Evolutionary conservation across 2,888 invertebrate genomes (phyloP).

Genomic region (Drosophila meridiana): DNA sequence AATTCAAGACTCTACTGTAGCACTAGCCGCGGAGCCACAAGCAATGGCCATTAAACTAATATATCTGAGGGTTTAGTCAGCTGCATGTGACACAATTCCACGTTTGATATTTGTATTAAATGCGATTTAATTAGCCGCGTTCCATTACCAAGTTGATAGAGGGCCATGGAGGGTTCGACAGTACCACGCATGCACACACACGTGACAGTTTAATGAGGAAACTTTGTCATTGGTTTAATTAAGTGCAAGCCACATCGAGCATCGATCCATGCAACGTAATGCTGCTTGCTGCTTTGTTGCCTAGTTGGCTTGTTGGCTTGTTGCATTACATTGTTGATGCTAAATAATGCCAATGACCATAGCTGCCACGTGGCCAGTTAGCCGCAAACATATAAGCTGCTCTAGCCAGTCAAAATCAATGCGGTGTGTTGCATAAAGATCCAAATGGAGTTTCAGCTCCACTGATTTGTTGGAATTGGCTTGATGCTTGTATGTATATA

Average conservation of each 20-base stretch:
- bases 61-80: slow-evolving; percentile 1
- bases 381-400: slow-evolving; percentile 28
- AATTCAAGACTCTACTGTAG: background rate
- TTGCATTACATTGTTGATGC: slow-evolving; percentile 8
- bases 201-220: slow-evolving; percentile 70
- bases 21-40: background rate
- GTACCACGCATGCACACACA: slow-evolving; percentile 35
- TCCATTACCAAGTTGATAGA: slow-evolving; percentile 33
- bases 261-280: slow-evolving; percentile 39
- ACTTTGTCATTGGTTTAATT: slow-evolving; percentile 57
- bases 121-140: slow-evolving; percentile 53
- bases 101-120: slow-evolving; percentile 20
- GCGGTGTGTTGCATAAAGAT: slow-evolving; percentile 44
- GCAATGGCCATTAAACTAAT: background rate
- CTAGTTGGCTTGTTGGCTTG: slow-evolving; percentile 11
- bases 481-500: slow-evolving; percentile 7
- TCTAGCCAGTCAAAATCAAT: slow-evolving; percentile 32
- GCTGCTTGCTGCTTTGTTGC: slow-evolving; percentile 18
- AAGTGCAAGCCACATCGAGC: slow-evolving; percentile 51
- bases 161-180: slow-evolving; percentile 8
- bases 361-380: slow-evolving; percentile 42
- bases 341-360: slow-evolving; percentile 19
- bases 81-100: slow-evolving; percentile 35
- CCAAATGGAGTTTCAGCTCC: background rate
- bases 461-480: slow-evolving; percentile 22